phyloP scores from a whole-genome alignment of 2,797 vertebrate genomes.

The Anas capensis region DNA sequence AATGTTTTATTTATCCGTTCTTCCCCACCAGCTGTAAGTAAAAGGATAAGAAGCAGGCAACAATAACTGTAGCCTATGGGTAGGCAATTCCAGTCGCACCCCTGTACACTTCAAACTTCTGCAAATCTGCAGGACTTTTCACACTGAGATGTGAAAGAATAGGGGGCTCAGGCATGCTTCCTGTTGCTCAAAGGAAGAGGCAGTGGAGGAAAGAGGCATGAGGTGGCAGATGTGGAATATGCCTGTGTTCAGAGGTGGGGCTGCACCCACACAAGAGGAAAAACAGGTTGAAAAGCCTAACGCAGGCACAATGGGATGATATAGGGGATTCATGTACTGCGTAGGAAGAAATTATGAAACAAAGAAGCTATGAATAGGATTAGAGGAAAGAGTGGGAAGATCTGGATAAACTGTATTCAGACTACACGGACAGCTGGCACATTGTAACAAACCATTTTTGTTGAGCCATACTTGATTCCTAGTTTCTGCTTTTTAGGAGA shows the following conservation, averaged over 20 bases:
- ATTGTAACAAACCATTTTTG: background rate
- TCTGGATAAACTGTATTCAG: background rate
- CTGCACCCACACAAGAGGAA: background rate
- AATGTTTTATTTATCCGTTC: rapidly evolving
- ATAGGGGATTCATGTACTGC: background rate
- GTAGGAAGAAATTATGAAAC: background rate
- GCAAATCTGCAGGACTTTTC: background rate
- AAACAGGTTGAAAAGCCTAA: background rate
- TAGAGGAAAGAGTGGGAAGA: background rate
- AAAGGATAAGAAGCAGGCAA: background rate
- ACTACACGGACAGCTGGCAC: background rate
- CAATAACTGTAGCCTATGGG: background rate
- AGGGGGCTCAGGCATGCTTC: background rate
- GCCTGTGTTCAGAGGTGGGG: rapidly evolving
- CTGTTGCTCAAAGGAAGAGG: background rate
- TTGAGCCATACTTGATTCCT: background rate
- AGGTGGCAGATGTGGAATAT: background rate
- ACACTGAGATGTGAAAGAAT: background rate
- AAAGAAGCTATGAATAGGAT: background rate
- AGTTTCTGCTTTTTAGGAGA: background rate
- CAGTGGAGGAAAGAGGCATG: background rate
- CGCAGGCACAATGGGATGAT: background rate
- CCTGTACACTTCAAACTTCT: background rate
- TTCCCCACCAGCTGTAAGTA: background rate
- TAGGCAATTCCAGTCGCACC: background rate